phyloP scores from a whole-genome alignment of 1,140 invertebrate genomes.

The Brachionus manjavacas region DNA sequence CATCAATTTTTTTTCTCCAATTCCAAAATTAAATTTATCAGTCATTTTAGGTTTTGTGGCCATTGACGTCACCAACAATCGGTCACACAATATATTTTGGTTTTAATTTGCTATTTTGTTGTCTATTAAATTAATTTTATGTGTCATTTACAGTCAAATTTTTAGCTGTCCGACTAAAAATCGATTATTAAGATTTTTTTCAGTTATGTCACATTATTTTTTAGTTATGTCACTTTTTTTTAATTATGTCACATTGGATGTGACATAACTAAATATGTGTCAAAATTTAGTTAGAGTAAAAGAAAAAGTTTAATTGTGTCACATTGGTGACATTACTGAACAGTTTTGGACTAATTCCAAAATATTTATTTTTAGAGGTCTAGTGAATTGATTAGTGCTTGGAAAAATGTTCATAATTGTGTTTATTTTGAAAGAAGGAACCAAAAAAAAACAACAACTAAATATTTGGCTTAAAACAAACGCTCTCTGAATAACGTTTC shows the following conservation, averaged over 20 bases:
- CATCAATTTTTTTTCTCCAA: not conserved
- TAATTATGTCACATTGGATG: not conserved
- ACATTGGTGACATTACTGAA: not conserved
- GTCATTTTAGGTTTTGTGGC: not conserved
- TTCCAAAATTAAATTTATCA: not conserved
- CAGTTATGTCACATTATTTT: not conserved
- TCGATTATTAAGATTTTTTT: not conserved
- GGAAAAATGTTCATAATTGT: not conserved
- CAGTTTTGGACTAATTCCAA: not conserved
- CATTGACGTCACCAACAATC: not conserved
- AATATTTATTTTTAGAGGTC: not conserved
- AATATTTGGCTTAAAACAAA: not conserved
- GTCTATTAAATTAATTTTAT: too few relatives aligned
- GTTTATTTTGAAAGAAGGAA: not conserved
- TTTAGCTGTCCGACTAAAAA: not conserved
- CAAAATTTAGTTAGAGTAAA: too few relatives aligned
- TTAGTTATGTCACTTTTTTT: not conserved
- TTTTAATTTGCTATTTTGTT: too few relatives aligned
- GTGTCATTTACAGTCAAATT: not conserved
- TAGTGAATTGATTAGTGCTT: not conserved
- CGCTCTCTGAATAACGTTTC: slow-evolving; percentile 2
- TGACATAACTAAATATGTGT: not conserved
- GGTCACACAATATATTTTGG: not conserved
- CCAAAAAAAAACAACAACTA: not conserved
- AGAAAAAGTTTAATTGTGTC: too few relatives aligned